Percentiles rank a stretch among this genome's conserved stretches.
These are phyloP conservation scores for Trissolcus basalis DNA, from an alignment of 1,140 invertebrate species.

Conservation along the genomic window DNA sequence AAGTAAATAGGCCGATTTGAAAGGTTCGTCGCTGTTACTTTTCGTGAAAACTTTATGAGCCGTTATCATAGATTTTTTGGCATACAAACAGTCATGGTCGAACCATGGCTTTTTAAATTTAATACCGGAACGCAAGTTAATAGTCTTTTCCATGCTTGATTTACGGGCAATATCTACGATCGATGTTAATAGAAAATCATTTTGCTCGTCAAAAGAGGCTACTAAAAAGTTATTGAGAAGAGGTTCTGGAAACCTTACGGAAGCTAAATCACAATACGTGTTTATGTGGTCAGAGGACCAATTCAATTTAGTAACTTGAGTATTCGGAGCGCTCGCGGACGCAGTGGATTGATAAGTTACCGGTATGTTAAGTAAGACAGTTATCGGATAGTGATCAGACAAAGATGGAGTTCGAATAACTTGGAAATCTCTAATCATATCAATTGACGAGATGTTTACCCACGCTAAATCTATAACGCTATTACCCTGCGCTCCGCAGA, in stretches of 20 bases:
- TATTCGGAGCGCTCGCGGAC: not conserved
- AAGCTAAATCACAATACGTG: too few species aligned
- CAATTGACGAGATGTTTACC: too few species aligned
- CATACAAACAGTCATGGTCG: not conserved
- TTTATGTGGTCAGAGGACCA: too few species aligned
- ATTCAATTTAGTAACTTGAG: not conserved
- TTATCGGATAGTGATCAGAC: not conserved
- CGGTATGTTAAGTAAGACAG: not conserved
- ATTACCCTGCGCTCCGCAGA: too few species aligned
- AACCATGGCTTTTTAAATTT: not conserved
- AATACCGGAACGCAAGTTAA: not conserved
- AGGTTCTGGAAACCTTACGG: too few species aligned
- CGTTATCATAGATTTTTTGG: not conserved
- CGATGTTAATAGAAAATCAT: too few species aligned
- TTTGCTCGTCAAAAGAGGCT: too few species aligned
- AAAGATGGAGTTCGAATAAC: not conserved
- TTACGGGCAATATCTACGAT: too few species aligned
- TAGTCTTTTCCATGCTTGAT: not conserved
- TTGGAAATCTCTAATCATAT: not conserved
- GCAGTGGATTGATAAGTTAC: too few species aligned
- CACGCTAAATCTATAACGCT: too few species aligned
- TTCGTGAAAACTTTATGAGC: not conserved
- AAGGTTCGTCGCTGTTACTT: not conserved
- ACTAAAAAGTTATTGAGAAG: too few species aligned
- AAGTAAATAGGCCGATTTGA: not conserved